These are phyloP conservation scores for Riptortus pedestris DNA, from an alignment of 1,140 invertebrate genomes.

Conservation along the genomic window DNA sequence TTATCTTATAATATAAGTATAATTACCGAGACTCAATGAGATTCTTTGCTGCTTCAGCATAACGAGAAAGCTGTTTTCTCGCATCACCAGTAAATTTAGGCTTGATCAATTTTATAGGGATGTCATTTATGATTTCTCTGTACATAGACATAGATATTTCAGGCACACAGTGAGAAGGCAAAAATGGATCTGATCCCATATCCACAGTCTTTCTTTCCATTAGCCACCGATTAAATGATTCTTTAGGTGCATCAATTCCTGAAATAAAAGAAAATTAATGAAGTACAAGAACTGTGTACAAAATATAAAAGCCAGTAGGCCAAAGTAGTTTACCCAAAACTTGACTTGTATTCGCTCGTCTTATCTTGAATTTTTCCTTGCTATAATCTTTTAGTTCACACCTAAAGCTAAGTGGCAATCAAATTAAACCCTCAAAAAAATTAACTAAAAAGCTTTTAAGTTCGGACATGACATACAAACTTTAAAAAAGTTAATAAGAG, in stretches of 20 bases:
- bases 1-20: too few species aligned
- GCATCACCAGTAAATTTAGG: conserved; percentile 93
- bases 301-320: neutral
- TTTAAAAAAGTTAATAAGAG: too few species aligned
- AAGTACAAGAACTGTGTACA: too few species aligned
- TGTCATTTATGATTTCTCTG: conserved; percentile 96
- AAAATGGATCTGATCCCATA: conserved; percentile 70
- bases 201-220: conserved; percentile 92
- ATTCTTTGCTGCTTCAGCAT: conserved; percentile 92
- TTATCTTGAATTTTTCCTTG: too few species aligned
- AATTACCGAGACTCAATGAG: conserved; percentile 83
- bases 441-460: too few species aligned
- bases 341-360: too few species aligned
- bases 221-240: conserved; percentile 92
- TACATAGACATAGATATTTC: conserved; percentile 93
- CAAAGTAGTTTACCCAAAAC: neutral
- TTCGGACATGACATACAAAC: too few species aligned
- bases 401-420: too few species aligned
- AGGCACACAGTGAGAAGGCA: conserved; percentile 82
- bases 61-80: conserved; percentile 86
- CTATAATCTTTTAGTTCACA: too few species aligned
- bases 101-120: conserved; percentile 87
- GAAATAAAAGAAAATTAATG: conserved; percentile 23
- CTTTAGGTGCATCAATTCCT: conserved; percentile 87
- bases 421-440: too few species aligned